Evolutionary conservation across 1,140 invertebrate genomes (phyloP).

Genomic region (Elymnias hypermnestra): DNA sequence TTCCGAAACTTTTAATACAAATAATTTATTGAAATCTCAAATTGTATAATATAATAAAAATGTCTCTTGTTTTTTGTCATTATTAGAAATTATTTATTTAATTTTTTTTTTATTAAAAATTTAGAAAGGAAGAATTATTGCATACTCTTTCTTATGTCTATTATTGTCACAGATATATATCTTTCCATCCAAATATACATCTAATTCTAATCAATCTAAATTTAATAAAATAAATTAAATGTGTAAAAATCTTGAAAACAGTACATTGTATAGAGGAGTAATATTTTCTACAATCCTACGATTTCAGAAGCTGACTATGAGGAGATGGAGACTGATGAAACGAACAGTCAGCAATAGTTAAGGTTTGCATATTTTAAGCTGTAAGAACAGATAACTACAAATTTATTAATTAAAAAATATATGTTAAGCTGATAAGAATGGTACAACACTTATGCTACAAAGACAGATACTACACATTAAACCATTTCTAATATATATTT

Average conservation of each 20-base stretch:
- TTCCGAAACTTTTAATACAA: too few relatives aligned
- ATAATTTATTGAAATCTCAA: too few relatives aligned
- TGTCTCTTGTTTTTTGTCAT: too few relatives aligned
- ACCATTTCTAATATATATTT: background rate
- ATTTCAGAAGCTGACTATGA: slow-evolving; percentile 69
- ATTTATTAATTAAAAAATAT: background rate
- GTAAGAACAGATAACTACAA: slow-evolving; percentile 46
- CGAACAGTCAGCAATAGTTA: slow-evolving; percentile 48
- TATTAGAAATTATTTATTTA: too few relatives aligned
- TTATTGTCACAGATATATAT: too few relatives aligned
- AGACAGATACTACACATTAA: slow-evolving; percentile 46
- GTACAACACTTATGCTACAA: slow-evolving; percentile 39
- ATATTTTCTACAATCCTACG: slow-evolving; percentile 32
- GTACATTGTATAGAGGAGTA: too few relatives aligned
- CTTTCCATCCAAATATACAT: too few relatives aligned
- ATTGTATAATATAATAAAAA: too few relatives aligned
- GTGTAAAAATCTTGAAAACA: too few relatives aligned
- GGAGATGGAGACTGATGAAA: slow-evolving; percentile 66
- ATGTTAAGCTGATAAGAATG: slow-evolving; percentile 63
- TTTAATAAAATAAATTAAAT: slow-evolving; percentile 8
- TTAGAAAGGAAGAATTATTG: too few relatives aligned
- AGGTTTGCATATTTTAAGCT: slow-evolving; percentile 30
- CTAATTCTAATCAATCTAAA: slow-evolving; percentile 7
- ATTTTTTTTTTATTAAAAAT: too few relatives aligned
- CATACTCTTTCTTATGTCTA: too few relatives aligned